Percentiles rank a stretch among this genome's conserved stretches.
phyloP scores from a whole-genome alignment of 2,888 invertebrate genomes.

The Drosophila nr. fundita region DNA sequence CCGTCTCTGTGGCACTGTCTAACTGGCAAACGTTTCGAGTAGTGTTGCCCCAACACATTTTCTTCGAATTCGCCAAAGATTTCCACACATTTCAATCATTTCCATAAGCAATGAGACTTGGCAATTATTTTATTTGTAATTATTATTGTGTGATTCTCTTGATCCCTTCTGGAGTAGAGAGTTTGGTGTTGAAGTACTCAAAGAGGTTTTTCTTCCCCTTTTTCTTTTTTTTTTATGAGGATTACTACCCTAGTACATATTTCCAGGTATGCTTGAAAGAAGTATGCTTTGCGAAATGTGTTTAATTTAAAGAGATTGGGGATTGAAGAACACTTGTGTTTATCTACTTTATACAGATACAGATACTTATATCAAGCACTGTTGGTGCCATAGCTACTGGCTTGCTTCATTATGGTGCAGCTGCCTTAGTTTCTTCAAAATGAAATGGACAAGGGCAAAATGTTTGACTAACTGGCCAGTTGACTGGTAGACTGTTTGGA shows the following conservation, averaged over 20 bases:
- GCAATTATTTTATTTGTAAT: neutral
- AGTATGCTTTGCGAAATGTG: slow-evolving; percentile 2
- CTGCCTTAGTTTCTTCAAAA: slow-evolving; percentile 22
- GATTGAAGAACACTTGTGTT: slow-evolving; percentile 18
- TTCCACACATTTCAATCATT: neutral
- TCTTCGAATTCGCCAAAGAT: neutral
- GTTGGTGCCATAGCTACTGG: slow-evolving; percentile 19
- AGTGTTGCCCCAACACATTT: neutral
- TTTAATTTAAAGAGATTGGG: slow-evolving; percentile 16
- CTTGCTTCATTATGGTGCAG: slow-evolving; percentile 63
- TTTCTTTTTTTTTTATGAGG: neutral
- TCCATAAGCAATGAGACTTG: neutral
- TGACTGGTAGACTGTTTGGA: slow-evolving; percentile 50
- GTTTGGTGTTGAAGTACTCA: neutral
- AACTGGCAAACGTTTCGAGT: neutral
- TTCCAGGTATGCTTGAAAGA: slow-evolving; percentile 1
- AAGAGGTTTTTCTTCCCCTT: neutral
- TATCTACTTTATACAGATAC: slow-evolving; percentile 38
- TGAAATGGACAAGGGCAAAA: slow-evolving; percentile 4
- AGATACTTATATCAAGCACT: slow-evolving; percentile 26
- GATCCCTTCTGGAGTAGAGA: neutral
- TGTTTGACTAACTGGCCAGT: slow-evolving; percentile 36
- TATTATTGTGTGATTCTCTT: neutral
- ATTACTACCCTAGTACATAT: neutral
- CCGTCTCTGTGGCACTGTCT: neutral